Percentiles rank a stretch among this genome's conserved stretches.
Conservation (phyloP, 1,140 invertebrate species). For the Antheraea pernyi region DNA sequence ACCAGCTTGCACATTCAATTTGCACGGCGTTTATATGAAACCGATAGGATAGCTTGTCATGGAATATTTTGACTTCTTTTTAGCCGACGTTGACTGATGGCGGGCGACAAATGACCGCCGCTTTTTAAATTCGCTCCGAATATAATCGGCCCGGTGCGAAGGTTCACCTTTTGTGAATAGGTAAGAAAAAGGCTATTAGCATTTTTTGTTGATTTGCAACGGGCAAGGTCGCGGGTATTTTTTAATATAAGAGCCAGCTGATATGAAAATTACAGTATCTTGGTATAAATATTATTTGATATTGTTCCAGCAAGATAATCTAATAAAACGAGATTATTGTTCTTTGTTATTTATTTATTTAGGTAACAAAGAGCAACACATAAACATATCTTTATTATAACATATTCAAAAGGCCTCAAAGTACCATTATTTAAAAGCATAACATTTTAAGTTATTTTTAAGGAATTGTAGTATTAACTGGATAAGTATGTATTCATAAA, state of each 20-base stretch:
- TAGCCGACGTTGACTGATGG: not conserved
- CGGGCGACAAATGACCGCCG: not conserved
- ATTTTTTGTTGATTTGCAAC: not conserved
- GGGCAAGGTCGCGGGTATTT: conserved; percentile 5
- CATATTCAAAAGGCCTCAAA: too few species aligned
- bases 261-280: not conserved
- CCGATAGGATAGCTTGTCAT: not conserved
- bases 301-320: too few species aligned
- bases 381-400: too few species aligned
- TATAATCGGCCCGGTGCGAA: conserved; percentile 17
- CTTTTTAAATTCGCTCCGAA: conserved; percentile 8
- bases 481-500: too few species aligned
- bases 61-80: not conserved
- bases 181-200: conserved; percentile 2
- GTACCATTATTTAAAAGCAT: too few species aligned
- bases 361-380: too few species aligned
- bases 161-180: conserved; percentile 15
- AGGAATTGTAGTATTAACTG: too few species aligned
- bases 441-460: too few species aligned
- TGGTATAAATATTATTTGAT: not conserved
- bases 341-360: too few species aligned
- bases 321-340: too few species aligned
- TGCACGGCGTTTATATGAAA: not conserved
- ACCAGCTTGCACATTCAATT: not conserved
- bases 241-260: not conserved